Percentiles rank a stretch among this genome's conserved stretches.
Evolutionary conservation across 2,888 invertebrate genomes (phyloP).

Genomic region (Cephus nigrinus): DNA sequence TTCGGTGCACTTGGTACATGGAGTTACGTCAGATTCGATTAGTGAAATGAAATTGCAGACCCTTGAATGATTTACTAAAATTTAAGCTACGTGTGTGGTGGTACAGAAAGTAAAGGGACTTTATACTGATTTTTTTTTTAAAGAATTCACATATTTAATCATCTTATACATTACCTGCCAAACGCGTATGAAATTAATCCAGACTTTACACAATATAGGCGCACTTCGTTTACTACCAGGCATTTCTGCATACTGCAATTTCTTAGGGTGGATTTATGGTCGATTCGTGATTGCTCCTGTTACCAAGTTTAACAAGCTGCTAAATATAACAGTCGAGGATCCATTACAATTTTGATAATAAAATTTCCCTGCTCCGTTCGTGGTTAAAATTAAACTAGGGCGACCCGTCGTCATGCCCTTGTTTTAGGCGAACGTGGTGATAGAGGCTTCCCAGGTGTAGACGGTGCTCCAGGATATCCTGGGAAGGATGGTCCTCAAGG

Average conservation of each 20-base stretch:
- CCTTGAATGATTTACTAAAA: background rate
- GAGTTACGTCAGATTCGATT: background rate
- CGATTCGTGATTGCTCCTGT: background rate
- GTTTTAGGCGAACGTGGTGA: slow-evolving; percentile 55
- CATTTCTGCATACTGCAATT: background rate
- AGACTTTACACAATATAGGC: background rate
- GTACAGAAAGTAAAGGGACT: background rate
- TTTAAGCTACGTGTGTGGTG: background rate
- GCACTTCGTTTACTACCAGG: background rate
- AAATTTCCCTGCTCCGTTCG: background rate
- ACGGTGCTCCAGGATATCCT: slow-evolving; percentile 63
- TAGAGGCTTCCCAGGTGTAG: slow-evolving; percentile 56
- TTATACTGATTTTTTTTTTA: background rate
- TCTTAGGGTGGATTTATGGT: background rate
- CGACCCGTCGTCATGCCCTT: background rate
- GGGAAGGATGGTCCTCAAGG: slow-evolving; percentile 62
- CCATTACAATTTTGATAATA: background rate
- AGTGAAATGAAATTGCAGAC: background rate
- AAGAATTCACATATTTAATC: background rate
- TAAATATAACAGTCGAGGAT: background rate
- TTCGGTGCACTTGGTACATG: background rate
- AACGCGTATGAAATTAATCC: background rate
- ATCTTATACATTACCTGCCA: background rate
- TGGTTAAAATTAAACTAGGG: background rate
- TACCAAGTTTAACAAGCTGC: background rate